phyloP scores from a whole-genome alignment of 2,888 invertebrate species.

The Elysia crispata region DNA sequence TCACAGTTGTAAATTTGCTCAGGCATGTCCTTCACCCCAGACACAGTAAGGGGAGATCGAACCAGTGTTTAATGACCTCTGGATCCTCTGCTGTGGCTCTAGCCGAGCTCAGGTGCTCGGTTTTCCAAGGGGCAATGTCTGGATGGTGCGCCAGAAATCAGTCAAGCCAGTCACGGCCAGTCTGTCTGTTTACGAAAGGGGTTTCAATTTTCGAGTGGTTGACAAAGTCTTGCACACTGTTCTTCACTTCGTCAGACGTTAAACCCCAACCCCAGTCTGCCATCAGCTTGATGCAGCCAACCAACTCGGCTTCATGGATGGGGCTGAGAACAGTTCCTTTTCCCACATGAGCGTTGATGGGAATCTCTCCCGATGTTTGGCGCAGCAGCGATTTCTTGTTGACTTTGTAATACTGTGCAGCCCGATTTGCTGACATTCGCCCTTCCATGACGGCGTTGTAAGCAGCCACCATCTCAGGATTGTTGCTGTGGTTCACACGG shows the following conservation, averaged over 20 bases:
- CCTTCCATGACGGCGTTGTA: conserved; percentile 17
- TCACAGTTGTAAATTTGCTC: conserved; percentile 47
- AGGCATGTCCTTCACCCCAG: conserved; percentile 42
- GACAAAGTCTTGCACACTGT: too few species aligned
- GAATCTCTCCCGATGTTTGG: conserved; percentile 16
- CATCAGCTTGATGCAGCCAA: conserved; percentile 36
- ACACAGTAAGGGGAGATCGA: conserved; percentile 36
- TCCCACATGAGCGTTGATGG: conserved; percentile 7
- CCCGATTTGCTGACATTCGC: neutral
- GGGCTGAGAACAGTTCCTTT: neutral
- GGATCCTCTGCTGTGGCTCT: neutral
- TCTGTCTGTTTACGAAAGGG: too few species aligned
- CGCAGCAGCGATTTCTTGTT: conserved; percentile 38
- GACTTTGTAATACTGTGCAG: conserved; percentile 27
- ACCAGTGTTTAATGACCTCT: conserved; percentile 40
- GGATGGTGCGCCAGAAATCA: conserved; percentile 15
- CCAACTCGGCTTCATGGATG: conserved; percentile 28
- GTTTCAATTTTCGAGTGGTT: too few species aligned
- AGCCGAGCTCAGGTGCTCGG: conserved; percentile 9
- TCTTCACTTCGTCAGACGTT: conserved; percentile 24
- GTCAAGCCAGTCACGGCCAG: too few species aligned
- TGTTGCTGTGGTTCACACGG: neutral
- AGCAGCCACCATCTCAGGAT: neutral
- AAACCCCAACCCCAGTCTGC: conserved; percentile 44
- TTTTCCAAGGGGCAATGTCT: conserved; percentile 3